These are phyloP conservation scores for Dinothrombium tinctorium DNA, from an alignment of 1,140 invertebrate genomes.

Conservation along the genomic window DNA sequence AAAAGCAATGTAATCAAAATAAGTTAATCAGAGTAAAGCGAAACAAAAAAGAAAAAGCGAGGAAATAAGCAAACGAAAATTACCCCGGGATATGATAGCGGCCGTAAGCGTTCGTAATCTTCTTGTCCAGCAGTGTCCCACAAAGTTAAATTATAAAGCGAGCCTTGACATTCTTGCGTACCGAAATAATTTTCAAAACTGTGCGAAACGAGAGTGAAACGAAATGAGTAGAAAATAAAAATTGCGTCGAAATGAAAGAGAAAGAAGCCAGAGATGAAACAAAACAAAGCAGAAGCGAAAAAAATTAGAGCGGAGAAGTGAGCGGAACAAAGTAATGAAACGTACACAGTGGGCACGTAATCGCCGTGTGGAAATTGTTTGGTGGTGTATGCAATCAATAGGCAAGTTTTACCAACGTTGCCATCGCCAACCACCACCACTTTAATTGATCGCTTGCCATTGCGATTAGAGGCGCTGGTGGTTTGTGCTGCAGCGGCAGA, in stretches of 20 bases:
- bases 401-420: constrained; percentile 89
- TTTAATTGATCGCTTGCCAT: constrained; percentile 38
- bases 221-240: neutral
- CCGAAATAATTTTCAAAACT: constrained; percentile 66
- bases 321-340: neutral
- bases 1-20: no score
- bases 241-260: neutral
- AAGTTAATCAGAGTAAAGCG: no score
- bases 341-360: constrained; percentile 51
- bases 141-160: constrained; percentile 47
- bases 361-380: constrained; percentile 93
- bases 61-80: constrained; percentile 17
- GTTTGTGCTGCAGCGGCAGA: neutral
- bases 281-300: neutral
- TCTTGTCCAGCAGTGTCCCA: constrained; percentile 92
- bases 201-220: neutral
- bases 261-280: neutral
- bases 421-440: constrained; percentile 85
- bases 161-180: constrained; percentile 42
- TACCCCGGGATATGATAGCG: constrained; percentile 68
- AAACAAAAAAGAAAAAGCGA: constrained; percentile 3
- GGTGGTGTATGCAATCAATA: constrained; percentile 95
- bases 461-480: neutral
- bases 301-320: neutral
- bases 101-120: constrained; percentile 77